phyloP scores from a whole-genome alignment of 2,888 invertebrate genomes.

The Oscheius myriophilus region DNA sequence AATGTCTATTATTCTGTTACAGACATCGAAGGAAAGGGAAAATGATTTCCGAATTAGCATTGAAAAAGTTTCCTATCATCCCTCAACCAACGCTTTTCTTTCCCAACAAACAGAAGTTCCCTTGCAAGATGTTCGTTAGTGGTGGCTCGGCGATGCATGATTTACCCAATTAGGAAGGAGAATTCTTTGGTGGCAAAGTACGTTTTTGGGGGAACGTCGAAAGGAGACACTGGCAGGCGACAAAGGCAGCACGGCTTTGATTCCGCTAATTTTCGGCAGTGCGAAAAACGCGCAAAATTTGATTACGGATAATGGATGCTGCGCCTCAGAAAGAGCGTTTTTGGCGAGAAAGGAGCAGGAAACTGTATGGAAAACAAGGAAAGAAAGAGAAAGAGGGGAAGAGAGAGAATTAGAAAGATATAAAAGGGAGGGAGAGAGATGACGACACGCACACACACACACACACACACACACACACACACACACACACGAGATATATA shows the following conservation, averaged over 20 bases:
- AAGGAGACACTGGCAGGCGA: constrained; percentile 1
- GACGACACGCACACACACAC: neutral
- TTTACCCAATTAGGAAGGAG: no score
- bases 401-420: constrained; percentile 24
- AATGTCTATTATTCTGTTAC: no score
- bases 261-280: constrained; percentile 20
- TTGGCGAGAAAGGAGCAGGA: neutral
- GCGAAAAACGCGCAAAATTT: constrained; percentile 28
- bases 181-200: neutral
- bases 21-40: no score
- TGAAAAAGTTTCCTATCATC: no score
- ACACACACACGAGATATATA: neutral
- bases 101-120: no score
- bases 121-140: no score
- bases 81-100: no score
- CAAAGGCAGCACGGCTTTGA: constrained; percentile 10
- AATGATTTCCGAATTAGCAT: no score
- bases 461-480: neutral
- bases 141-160: no score
- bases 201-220: neutral
- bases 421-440: neutral
- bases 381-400: constrained; percentile 9
- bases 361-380: neutral
- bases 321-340: constrained; percentile 16
- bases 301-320: constrained; percentile 28